Evolutionary conservation across 2,113 vertebrate species (phyloP), one percentile per base, ranked within the genome.

Genomic region (Falcunculus frontatus): DNA sequence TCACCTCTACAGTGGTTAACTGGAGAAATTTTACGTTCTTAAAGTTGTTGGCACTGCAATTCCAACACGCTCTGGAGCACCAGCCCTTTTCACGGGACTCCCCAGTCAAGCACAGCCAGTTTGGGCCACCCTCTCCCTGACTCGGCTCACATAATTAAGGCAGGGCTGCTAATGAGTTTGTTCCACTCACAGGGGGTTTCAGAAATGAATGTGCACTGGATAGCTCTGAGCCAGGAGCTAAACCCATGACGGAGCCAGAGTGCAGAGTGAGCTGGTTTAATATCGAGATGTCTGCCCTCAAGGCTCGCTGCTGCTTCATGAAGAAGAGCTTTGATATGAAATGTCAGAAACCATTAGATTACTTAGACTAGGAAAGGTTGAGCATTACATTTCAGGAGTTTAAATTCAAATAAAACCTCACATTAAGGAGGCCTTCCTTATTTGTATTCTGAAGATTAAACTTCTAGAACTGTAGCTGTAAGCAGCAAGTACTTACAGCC

Each of bases 261-360:
- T 93, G 76, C 88, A 80, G 88, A 82, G 93, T 26, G 93, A 97
- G 93, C 91, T 46, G 68, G 56, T 97, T 97, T 97, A 97, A 97
- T 95, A 91, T 53, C 82, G 95, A 93, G 87, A 96, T 47, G 50
- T 57, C 90, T 86, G 82, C 93, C 97, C 95, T 44, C 30, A 37
- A 89, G 96, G 92, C 84, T 74, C 79, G 84, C 69, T 80, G 93
- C 82, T 93, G 62, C 91, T 81, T 77, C 94, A 65, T 5, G 7
- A 73, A 91, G 65, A 95, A 90, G 78, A 90, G 95, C 93, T 97
- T 96, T 91, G 96, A 96, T 97, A 96, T 92, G 97, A 99, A 98
- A 98, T 98, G 98, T 98, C 98, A 98, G 92, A 97, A 97, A 92
- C 97, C 97, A 98, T 98, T 98, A 98, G 89, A 97, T 97, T 95